Evolutionary conservation across 2,797 vertebrate species (phyloP).

Genomic region (Bufotes viridis): DNA sequence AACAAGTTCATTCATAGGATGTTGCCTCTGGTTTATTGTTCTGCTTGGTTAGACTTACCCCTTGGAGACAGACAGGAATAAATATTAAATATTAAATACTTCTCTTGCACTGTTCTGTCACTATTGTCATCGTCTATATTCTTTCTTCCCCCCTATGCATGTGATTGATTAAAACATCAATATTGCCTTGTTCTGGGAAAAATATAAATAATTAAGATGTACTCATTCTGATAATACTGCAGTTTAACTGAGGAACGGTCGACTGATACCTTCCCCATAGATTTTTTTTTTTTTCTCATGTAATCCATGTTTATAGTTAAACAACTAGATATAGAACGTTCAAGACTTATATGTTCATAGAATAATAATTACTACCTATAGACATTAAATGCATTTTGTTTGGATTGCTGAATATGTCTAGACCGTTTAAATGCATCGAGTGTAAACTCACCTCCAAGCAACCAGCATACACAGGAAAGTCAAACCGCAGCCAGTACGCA

Average conservation of each 20-base stretch:
- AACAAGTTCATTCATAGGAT: constrained; percentile 26
- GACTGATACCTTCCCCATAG: neutral
- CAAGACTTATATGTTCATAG: no score
- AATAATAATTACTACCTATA: no score
- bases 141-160: constrained; percentile 45
- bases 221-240: constrained; percentile 53
- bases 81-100: constrained; percentile 44
- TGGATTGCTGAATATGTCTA: no score
- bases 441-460: no score
- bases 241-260: constrained; percentile 61
- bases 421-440: no score
- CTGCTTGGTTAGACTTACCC: neutral
- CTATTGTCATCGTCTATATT: constrained; percentile 27
- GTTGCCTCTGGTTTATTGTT: neutral
- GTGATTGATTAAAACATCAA: constrained; percentile 62
- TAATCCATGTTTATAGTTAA: neutral
- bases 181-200: constrained; percentile 56
- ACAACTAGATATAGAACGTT: no score
- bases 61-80: constrained; percentile 12
- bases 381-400: no score
- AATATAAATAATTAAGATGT: constrained; percentile 28
- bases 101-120: constrained; percentile 20
- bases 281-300: neutral
- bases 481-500: no score
- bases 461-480: no score